Base-by-base conservation (phyloP, 2,888 invertebrate genomes). In the Nymphalis polychloros region DNA sequence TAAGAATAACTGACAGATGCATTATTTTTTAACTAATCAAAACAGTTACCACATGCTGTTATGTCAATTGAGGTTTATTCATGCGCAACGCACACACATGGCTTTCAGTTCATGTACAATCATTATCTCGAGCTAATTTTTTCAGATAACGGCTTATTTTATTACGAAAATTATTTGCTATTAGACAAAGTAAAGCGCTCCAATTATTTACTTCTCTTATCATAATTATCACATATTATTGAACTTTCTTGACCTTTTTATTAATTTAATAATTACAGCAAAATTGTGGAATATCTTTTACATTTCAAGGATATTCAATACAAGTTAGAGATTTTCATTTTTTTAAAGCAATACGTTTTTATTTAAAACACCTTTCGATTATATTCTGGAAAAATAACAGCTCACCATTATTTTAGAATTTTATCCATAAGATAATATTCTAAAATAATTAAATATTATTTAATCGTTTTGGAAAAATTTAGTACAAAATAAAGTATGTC, bases 31-130 rank as follows among this genome's bases (percentile, higher is more conserved):
- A 77, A 70, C 67, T 67, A 73, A 74, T 73, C 68, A 73, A 82
- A 80, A 83, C 73, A 78, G 76, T 27, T 53, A 79, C 79, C 86
- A 86, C 81, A 88, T 88, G 87, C 77, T 79, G 75, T 75, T 75
- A 66, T 60, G 59, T 73, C 67, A 72, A 76, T 76, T 72, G 66
- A 74, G 72, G 73, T 76, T 76, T 78, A 79, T 81, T 78, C 76
- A 79, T 80, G 60, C 79, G 73, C 79, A 76, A 79, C 78, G 74
- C 79, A 73, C 80, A 77, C 87, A 86, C 86, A 85, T 86, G 87
- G 80, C 79, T 73, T 72, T 77, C 80, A 80, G 81, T 83, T 78
- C 72, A 72, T 73, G 78, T 78, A 79, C 41, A 57, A 41, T 41
- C n/a, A 79, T 82, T 79, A 80, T 81, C 75, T 73, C 68, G 71